Conservation (phyloP, 2,797 vertebrate species). For the Neostethus bicornis region DNA sequence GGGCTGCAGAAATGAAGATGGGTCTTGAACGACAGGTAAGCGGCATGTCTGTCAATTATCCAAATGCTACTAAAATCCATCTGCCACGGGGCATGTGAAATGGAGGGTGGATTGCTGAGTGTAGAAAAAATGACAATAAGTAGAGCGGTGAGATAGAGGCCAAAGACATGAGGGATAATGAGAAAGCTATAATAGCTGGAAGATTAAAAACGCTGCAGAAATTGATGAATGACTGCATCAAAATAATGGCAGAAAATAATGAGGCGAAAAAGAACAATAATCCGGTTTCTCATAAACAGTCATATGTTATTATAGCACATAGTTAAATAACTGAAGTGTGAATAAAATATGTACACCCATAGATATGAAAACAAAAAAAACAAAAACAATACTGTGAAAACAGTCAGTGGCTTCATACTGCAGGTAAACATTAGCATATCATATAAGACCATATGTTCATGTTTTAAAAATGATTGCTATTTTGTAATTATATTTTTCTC, state of each 20-base stretch:
- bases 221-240: not conserved
- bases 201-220: not conserved
- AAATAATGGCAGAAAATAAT: not conserved
- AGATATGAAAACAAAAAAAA: not conserved
- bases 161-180: constrained; percentile 1
- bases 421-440: too few species aligned
- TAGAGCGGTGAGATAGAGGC: not conserved
- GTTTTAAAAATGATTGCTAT: too few species aligned
- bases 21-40: not conserved
- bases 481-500: too few species aligned
- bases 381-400: not conserved
- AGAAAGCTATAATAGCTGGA: not conserved
- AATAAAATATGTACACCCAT: not conserved
- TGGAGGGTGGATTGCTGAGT: not conserved
- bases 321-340: not conserved
- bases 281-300: not conserved
- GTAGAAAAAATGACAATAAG: not conserved
- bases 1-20: not conserved
- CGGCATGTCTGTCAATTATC: not conserved
- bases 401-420: too few species aligned
- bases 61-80: not conserved
- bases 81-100: not conserved
- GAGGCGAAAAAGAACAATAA: not conserved
- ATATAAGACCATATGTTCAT: too few species aligned
- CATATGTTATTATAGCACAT: not conserved